phyloP scores from a whole-genome alignment of 2,113 vertebrate genomes.

The Albula goreensis region DNA sequence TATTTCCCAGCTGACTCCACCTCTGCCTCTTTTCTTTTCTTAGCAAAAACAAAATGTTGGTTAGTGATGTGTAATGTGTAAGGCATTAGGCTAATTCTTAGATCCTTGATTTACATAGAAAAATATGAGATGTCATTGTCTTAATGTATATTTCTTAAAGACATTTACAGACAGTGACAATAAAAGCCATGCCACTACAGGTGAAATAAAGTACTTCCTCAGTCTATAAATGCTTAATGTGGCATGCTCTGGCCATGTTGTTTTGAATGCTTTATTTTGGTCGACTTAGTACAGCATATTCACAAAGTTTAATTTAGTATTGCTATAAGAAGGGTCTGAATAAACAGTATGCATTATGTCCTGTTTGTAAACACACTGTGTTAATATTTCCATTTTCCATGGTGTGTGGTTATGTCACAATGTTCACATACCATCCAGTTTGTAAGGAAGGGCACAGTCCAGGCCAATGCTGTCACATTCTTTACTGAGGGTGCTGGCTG shows the following conservation, averaged over 20 bases:
- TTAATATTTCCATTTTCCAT: too few species aligned
- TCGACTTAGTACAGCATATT: background rate
- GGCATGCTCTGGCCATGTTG: background rate
- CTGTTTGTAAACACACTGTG: too few species aligned
- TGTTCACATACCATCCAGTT: background rate
- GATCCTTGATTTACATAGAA: background rate
- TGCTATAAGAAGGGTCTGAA: too few species aligned
- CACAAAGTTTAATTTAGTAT: too few species aligned
- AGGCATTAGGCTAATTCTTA: background rate
- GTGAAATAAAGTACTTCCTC: background rate
- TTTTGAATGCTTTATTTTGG: background rate
- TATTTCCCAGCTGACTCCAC: background rate
- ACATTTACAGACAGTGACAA: background rate
- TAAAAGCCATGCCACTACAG: too few species aligned
- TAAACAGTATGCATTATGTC: too few species aligned
- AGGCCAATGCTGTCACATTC: background rate
- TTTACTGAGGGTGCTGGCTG: background rate
- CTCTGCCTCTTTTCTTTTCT: background rate
- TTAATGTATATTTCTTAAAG: background rate
- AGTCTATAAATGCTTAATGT: background rate
- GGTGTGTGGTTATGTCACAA: background rate
- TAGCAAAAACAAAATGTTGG: too few species aligned
- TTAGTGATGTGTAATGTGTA: conserved; percentile 18
- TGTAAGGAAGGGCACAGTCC: background rate
- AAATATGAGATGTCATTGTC: background rate